These are phyloP conservation scores for Smithornis capensis DNA, from an alignment of 2,113 vertebrate genomes.

Conservation along the genomic window DNA sequence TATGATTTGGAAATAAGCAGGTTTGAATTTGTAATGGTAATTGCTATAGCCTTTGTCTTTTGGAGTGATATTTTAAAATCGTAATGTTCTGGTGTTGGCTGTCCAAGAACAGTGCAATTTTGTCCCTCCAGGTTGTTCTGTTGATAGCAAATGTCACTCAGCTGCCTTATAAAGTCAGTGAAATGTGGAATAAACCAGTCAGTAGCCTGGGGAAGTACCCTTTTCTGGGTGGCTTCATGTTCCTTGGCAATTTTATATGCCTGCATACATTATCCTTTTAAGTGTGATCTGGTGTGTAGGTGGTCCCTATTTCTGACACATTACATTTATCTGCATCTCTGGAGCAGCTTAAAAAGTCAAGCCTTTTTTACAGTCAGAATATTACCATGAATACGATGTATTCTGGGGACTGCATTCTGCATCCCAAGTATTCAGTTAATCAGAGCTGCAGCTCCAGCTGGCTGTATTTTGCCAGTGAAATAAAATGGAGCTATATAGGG, in stretches of 20 bases:
- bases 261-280: constrained; percentile 55
- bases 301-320: constrained; percentile 58
- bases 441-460: constrained; percentile 55
- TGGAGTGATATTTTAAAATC: background rate
- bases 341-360: constrained; percentile 46
- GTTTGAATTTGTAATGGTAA: background rate
- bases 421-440: constrained; percentile 49
- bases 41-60: background rate
- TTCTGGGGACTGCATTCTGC: constrained; percentile 42
- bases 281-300: constrained; percentile 59
- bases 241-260: constrained; percentile 21
- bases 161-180: background rate
- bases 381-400: constrained; percentile 43
- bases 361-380: constrained; percentile 25
- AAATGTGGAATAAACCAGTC: constrained; percentile 36
- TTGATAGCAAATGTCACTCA: constrained; percentile 34
- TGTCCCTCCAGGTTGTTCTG: constrained; percentile 35
- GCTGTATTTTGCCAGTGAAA: constrained; percentile 25
- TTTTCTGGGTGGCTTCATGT: constrained; percentile 49
- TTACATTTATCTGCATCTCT: constrained; percentile 63
- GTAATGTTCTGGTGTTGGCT: background rate
- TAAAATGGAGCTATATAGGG: constrained; percentile 40
- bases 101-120: background rate
- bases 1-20: background rate
- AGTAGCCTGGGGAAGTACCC: constrained; percentile 42